Conservation (phyloP, 2,797 vertebrate species). For the Brachyrhaphis roseni region DNA sequence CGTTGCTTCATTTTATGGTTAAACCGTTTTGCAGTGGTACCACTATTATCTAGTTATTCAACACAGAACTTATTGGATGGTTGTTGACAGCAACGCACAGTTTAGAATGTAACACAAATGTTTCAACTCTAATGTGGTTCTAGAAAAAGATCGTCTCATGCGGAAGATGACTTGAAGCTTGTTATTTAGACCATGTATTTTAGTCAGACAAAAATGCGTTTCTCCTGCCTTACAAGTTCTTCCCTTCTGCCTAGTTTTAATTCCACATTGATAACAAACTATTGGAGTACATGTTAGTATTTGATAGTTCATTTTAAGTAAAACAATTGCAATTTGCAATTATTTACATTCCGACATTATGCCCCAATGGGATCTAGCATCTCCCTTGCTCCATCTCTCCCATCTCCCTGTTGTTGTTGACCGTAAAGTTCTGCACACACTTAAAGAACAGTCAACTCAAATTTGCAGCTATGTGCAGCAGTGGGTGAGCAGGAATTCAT, state of each 20-base stretch:
- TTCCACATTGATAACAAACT: not conserved
- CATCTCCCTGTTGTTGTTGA: not conserved
- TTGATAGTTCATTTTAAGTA: not conserved
- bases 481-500: constrained; percentile 26
- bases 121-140: not conserved
- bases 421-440: not conserved
- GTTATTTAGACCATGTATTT: not conserved
- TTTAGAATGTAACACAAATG: not conserved
- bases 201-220: not conserved
- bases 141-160: not conserved
- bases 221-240: not conserved
- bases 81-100: not conserved
- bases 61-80: not conserved
- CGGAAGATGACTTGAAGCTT: not conserved
- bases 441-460: constrained; percentile 11
- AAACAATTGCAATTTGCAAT: too few relatives aligned
- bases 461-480: constrained; percentile 13
- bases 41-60: not conserved
- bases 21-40: not conserved
- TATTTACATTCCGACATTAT: not conserved
- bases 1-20: not conserved
- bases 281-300: not conserved
- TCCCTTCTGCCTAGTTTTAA: not conserved
- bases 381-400: too few relatives aligned
- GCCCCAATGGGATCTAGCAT: not conserved